Base-by-base conservation (phyloP, 1,140 invertebrate species). In the Zaprionus kolodkinae region DNA sequence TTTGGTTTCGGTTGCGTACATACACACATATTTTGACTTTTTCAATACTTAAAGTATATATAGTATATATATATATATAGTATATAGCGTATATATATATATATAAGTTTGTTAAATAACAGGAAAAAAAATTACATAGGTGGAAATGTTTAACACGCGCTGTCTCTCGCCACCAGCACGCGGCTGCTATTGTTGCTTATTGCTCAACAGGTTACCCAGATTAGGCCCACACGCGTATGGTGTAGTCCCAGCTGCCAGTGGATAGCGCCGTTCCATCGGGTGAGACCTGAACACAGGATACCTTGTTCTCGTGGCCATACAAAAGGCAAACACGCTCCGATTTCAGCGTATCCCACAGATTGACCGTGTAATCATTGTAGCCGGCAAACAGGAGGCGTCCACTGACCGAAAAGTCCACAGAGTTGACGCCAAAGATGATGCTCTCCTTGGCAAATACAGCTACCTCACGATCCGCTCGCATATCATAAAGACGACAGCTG, bases 311-410 rank as follows among this genome's bases (percentile, higher is more conserved):
- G 93, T 99, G 99, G 1, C 98, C 99, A 92, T 99, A 99, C 27
- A 99, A 94, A 68, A 99, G 95, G 89, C 96, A 96, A 13, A 99
- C 96, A 65, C 99, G 77, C 95, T 95, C 91, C 96, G 91, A 98
- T 92, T 99, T 99, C 35, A 99, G 93, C 15, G 98, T 98, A 93
- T 99, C 99, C 99, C 99, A 99, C 13, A 99, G 96, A 93, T 99
- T 98, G 25, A 99, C 97, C 17, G 98, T 99, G 93, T 99, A 99
- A 94, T 99, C 99, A 93, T 99, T 99, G 94, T 99, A 99, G 56
- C 99, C 99, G 75, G 98, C 98, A 94, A 99, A 99, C 76, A 99
- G 94, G 59, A 99, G 93, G 12, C 99, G 96, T 25, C 98, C 98
- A 93, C 98, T 99, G 21, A 99, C 95, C 66, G 98, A 99, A 92